Conservation (phyloP, 2,888 invertebrate genomes). For the Lapara coniferarum region DNA sequence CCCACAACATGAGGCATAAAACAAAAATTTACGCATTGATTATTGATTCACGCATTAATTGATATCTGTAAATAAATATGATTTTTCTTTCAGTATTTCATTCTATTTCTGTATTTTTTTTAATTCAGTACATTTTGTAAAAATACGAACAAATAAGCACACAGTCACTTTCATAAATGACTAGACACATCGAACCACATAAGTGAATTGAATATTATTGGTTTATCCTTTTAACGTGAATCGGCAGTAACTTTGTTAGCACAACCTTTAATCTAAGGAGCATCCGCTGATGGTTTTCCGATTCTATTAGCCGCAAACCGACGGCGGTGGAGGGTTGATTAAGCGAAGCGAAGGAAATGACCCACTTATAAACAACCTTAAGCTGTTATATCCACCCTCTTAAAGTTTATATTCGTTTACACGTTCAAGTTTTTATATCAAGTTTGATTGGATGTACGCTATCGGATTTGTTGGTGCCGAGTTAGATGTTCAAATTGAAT, state of each 20-base stretch:
- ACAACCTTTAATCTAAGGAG: constrained; percentile 63
- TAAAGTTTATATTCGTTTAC: constrained; percentile 31
- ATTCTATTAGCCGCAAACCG: constrained; percentile 73
- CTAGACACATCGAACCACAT: background rate
- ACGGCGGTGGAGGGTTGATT: constrained; percentile 57
- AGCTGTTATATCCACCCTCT: constrained; percentile 15
- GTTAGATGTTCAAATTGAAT: background rate
- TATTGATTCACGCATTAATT: too few species aligned
- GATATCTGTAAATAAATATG: too few species aligned
- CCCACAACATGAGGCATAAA: too few species aligned
- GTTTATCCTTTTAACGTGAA: constrained; percentile 44
- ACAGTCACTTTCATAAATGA: too few species aligned
- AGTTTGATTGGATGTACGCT: constrained; percentile 46
- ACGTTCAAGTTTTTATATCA: constrained; percentile 43
- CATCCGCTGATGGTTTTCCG: constrained; percentile 74
- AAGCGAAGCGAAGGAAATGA: constrained; percentile 60
- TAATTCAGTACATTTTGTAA: background rate
- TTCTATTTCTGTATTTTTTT: too few species aligned
- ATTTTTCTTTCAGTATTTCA: too few species aligned
- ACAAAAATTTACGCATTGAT: too few species aligned
- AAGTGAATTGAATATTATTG: constrained; percentile 24
- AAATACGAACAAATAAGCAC: background rate
- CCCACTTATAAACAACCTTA: constrained; percentile 48
- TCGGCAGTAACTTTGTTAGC: constrained; percentile 56
- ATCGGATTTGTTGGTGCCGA: constrained; percentile 37